Conservation (phyloP, 2,113 vertebrate genomes). For the Sciurus niger region DNA sequence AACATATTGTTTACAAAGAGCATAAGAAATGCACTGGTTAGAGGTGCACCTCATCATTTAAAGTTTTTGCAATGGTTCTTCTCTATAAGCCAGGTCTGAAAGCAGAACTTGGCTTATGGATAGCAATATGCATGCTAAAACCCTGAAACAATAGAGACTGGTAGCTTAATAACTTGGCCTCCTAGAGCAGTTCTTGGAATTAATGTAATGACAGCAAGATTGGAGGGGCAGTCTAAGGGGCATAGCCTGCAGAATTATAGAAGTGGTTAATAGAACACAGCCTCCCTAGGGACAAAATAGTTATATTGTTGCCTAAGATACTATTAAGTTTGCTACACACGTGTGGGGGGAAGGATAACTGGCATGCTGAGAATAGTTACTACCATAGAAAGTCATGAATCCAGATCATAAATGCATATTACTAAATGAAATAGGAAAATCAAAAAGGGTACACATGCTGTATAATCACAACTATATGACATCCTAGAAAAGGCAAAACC, state of each 20-base stretch:
- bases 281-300: background rate
- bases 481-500: conserved; percentile 1
- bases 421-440: background rate
- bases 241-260: background rate
- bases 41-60: background rate
- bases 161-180: background rate
- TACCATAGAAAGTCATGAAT: conserved; percentile 18
- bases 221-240: background rate
- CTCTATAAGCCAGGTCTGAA: background rate
- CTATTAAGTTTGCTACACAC: background rate
- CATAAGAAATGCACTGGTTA: background rate
- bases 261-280: background rate
- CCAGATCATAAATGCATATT: background rate
- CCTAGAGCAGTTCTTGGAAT: background rate
- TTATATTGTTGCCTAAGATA: background rate
- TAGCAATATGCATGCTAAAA: background rate
- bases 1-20: background rate
- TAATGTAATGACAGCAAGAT: background rate
- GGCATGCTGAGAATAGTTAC: background rate
- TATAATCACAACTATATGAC: background rate
- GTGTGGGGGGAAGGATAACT: background rate
- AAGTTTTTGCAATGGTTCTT: background rate
- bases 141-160: background rate
- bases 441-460: background rate
- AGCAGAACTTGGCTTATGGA: background rate